A percentile compares a stretch with the other conserved stretches of the same genome.
Evolutionary conservation across 2,113 vertebrate species (phyloP).

Genomic region (Oncorhynchus nerka): DNA sequence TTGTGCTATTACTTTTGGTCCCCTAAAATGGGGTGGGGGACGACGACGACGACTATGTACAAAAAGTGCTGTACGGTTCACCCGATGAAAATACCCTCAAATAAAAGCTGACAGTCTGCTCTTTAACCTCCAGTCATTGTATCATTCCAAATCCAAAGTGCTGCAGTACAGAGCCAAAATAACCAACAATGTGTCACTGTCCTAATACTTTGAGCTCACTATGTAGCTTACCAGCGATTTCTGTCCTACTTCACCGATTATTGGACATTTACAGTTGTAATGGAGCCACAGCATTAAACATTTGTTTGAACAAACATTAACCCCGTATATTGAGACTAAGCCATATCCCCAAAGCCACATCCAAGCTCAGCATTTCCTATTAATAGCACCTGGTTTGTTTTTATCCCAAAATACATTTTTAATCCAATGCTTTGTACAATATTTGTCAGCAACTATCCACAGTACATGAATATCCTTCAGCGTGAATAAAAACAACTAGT

Average conservation of each 20-base stretch:
- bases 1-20: too few relatives aligned
- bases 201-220: neutral
- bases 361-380: constrained; percentile 60
- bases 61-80: too few relatives aligned
- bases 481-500: constrained; percentile 60
- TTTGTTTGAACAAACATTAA: constrained; percentile 33
- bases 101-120: too few relatives aligned
- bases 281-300: constrained; percentile 51
- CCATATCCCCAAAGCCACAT: constrained; percentile 69
- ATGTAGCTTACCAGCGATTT: too few relatives aligned
- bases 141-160: too few relatives aligned
- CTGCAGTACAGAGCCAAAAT: too few relatives aligned
- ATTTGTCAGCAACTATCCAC: constrained; percentile 68
- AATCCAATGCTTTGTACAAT: constrained; percentile 74
- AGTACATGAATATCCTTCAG: constrained; percentile 63
- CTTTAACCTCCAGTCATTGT: too few relatives aligned
- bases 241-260: neutral
- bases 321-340: constrained; percentile 67
- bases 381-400: constrained; percentile 47
- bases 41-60: too few relatives aligned
- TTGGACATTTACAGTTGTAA: neutral
- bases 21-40: too few relatives aligned
- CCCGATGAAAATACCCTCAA: too few relatives aligned
- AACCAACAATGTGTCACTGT: neutral
- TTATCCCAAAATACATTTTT: constrained; percentile 63